Evolutionary conservation across 2,113 vertebrate species (phyloP).

Genomic region (Caretta caretta): DNA sequence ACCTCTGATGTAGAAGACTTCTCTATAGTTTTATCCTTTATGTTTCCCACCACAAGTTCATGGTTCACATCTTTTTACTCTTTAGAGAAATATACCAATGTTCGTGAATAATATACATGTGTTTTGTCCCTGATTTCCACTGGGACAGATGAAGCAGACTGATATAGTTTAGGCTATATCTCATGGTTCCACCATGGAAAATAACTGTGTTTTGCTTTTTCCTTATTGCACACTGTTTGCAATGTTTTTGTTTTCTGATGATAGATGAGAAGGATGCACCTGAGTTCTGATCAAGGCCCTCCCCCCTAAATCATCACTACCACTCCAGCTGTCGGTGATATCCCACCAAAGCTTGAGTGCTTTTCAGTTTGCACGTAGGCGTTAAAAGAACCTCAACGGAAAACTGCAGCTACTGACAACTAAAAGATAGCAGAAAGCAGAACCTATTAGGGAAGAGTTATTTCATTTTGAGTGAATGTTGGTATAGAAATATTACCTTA

Average conservation of each 20-base stretch:
- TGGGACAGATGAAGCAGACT: neutral
- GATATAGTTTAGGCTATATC: neutral
- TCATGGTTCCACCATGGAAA: neutral
- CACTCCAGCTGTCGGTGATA: slow-evolving; percentile 52
- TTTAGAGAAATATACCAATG: neutral
- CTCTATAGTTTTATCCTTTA: neutral
- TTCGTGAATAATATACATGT: accelerated
- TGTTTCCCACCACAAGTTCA: slow-evolving; percentile 42
- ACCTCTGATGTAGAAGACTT: slow-evolving; percentile 7
- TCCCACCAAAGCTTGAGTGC: slow-evolving; percentile 55
- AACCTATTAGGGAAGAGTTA: slow-evolving; percentile 3
- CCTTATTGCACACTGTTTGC: neutral
- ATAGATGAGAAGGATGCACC: slow-evolving; percentile 56
- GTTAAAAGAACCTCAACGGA: slow-evolving; percentile 65
- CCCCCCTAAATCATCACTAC: neutral
- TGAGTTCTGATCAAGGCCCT: slow-evolving; percentile 31
- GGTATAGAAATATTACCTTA: neutral
- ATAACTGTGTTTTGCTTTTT: neutral
- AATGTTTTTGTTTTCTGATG: neutral
- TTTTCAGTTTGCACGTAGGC: slow-evolving; percentile 58
- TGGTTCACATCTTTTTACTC: slow-evolving; percentile 43
- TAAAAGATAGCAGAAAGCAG: slow-evolving; percentile 49
- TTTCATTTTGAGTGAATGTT: neutral
- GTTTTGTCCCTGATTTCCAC: accelerated
- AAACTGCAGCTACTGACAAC: slow-evolving; percentile 47